These are phyloP conservation scores for Anorthoa munda DNA, from an alignment of 2,888 invertebrate genomes.

Conservation along the genomic window DNA sequence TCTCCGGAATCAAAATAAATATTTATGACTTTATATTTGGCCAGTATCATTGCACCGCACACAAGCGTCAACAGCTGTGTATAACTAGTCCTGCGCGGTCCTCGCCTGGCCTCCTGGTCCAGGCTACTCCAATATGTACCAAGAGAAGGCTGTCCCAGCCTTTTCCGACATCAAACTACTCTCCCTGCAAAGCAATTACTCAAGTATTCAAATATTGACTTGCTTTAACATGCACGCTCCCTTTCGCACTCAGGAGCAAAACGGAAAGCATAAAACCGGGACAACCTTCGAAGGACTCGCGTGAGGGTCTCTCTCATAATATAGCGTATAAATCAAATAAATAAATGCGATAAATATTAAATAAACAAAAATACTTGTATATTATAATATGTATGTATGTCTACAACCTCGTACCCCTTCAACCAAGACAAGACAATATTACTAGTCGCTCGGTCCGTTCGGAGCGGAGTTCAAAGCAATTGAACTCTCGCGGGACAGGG, in stretches of 20 bases:
- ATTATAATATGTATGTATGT: slow-evolving; percentile 67
- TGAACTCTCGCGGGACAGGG: slow-evolving; percentile 81
- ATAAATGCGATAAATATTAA: slow-evolving; percentile 90
- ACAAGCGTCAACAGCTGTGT: slow-evolving; percentile 81
- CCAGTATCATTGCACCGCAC: slow-evolving; percentile 89
- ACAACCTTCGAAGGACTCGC: slow-evolving; percentile 91
- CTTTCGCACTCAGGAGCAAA: slow-evolving; percentile 82
- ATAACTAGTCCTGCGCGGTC: slow-evolving; percentile 60
- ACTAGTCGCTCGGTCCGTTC: slow-evolving; percentile 81
- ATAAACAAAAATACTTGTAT: slow-evolving; percentile 87
- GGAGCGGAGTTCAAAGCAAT: slow-evolving; percentile 85
- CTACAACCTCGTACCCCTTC: slow-evolving; percentile 90
- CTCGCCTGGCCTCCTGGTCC: slow-evolving; percentile 77
- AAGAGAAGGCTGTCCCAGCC: slow-evolving; percentile 90
- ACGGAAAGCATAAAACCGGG: slow-evolving; percentile 91
- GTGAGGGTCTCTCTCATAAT: slow-evolving; percentile 81
- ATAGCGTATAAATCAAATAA: slow-evolving; percentile 88
- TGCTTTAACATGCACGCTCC: slow-evolving; percentile 87
- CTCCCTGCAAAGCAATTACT: slow-evolving; percentile 86
- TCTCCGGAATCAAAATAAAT: slow-evolving; percentile 90
- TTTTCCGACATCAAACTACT: slow-evolving; percentile 75
- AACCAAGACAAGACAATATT: slow-evolving; percentile 89
- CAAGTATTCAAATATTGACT: slow-evolving; percentile 80
- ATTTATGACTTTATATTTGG: slow-evolving; percentile 87
- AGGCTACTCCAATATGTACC: slow-evolving; percentile 76